Conservation (phyloP, 2,888 invertebrate species). For the Euphydryas editha region DNA sequence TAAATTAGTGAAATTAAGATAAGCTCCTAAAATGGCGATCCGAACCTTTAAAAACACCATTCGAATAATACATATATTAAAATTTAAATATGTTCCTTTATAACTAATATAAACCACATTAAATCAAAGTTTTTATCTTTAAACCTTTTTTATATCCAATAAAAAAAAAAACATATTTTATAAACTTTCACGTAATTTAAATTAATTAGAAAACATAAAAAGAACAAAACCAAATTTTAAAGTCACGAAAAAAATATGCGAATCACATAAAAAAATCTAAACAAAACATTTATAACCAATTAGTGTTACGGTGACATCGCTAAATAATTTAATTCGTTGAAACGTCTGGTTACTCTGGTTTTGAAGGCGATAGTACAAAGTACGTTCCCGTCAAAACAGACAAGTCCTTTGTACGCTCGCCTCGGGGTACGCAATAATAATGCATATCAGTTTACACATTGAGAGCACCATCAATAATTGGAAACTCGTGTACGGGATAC, state of each 20-base stretch:
- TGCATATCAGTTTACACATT: conserved; percentile 57
- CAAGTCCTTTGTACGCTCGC: conserved; percentile 38
- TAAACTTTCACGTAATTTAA: not conserved
- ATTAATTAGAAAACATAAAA: conserved; percentile 1
- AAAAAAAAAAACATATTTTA: not conserved
- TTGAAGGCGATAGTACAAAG: conserved; percentile 37
- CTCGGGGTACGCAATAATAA: conserved; percentile 45
- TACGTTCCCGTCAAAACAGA: conserved; percentile 33
- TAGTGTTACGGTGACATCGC: conserved; percentile 31
- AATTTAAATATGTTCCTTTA: not conserved
- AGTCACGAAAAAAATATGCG: not conserved
- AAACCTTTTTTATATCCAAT: conserved; percentile 5
- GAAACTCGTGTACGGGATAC: conserved; percentile 57
- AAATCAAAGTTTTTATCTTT: conserved; percentile 1
- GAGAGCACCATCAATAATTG: conserved; percentile 60
- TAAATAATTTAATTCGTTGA: conserved; percentile 37
- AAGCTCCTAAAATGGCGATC: no score
- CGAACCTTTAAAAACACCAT: no score
- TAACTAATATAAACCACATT: conserved; percentile 8
- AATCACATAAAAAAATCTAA: conserved; percentile 3
- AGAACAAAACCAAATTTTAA: not conserved
- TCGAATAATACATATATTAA: no score
- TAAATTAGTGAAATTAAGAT: no score
- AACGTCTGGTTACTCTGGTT: conserved; percentile 42
- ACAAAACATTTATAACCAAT: conserved; percentile 17